These are phyloP conservation scores for Gila orcuttii DNA, from an alignment of 2,113 vertebrate species.

Conservation along the genomic window DNA sequence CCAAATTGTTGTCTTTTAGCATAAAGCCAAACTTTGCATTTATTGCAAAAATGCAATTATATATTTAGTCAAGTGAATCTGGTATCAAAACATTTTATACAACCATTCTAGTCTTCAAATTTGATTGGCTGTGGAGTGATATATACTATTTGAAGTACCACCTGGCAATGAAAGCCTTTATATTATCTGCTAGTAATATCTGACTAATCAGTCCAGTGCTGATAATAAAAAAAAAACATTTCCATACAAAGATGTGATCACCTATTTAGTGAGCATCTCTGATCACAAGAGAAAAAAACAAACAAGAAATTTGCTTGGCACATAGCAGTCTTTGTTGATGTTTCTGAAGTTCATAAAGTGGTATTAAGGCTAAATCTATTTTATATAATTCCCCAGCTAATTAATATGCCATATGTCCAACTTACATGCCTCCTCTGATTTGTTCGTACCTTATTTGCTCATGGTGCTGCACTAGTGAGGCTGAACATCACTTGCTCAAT, in stretches of 20 bases:
- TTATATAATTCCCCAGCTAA: not conserved
- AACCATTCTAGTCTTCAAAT: not conserved
- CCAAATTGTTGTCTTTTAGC: not conserved
- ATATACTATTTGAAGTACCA: not conserved
- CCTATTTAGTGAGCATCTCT: not conserved
- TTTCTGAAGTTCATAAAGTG: not conserved
- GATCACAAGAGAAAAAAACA: not conserved
- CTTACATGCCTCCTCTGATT: not conserved
- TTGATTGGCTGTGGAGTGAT: not conserved
- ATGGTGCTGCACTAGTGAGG: not conserved
- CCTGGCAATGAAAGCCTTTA: too few species aligned
- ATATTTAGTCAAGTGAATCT: not conserved
- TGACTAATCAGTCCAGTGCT: not conserved
- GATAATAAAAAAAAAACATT: not conserved
- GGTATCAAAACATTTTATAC: not conserved
- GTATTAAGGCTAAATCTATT: not conserved
- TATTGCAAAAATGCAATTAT: not conserved
- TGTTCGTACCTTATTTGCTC: not conserved
- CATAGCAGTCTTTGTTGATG: not conserved
- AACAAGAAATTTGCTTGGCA: not conserved
- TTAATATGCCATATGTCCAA: not conserved
- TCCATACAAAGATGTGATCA: not conserved
- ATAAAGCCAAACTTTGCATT: not conserved
- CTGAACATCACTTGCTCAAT: not conserved
- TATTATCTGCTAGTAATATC: too few species aligned